Conservation (phyloP, 2,888 invertebrate species). For the Andrena bucephala region DNA sequence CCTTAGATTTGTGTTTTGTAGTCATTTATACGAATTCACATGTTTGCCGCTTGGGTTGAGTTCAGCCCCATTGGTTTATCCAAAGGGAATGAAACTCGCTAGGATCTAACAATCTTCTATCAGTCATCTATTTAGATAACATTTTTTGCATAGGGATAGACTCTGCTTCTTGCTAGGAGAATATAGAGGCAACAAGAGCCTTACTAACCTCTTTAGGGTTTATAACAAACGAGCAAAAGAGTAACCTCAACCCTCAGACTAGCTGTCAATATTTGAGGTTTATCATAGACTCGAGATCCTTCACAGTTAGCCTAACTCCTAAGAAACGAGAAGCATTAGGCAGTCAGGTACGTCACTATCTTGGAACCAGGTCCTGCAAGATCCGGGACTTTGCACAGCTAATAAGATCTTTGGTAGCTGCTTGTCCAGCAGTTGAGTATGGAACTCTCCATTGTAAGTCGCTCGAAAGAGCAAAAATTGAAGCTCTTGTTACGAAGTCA, state of each 20-base stretch:
- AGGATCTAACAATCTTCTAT: not conserved
- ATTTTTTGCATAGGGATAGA: not conserved
- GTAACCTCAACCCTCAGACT: not conserved
- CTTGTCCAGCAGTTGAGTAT: not conserved
- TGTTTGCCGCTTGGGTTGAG: not conserved
- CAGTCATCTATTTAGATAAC: not conserved
- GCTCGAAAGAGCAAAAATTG: not conserved
- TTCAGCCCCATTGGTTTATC: not conserved
- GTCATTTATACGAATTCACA: not conserved
- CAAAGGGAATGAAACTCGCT: not conserved
- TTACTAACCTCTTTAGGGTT: not conserved
- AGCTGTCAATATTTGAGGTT: not conserved
- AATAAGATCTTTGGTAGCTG: not conserved
- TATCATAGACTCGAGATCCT: not conserved
- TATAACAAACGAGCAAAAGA: not conserved
- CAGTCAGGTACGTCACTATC: not conserved
- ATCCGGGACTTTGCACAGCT: not conserved
- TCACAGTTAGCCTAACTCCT: not conserved
- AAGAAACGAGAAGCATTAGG: not conserved
- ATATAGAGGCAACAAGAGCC: not conserved
- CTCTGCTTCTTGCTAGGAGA: not conserved
- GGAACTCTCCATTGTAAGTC: constrained; percentile 1
- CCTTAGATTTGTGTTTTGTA: not conserved
- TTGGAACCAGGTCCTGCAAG: not conserved
- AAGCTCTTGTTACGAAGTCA: not conserved